Percentiles rank a stretch among this genome's conserved stretches.
phyloP scores from a whole-genome alignment of 2,797 vertebrate species.

The Thunnus albacares region DNA sequence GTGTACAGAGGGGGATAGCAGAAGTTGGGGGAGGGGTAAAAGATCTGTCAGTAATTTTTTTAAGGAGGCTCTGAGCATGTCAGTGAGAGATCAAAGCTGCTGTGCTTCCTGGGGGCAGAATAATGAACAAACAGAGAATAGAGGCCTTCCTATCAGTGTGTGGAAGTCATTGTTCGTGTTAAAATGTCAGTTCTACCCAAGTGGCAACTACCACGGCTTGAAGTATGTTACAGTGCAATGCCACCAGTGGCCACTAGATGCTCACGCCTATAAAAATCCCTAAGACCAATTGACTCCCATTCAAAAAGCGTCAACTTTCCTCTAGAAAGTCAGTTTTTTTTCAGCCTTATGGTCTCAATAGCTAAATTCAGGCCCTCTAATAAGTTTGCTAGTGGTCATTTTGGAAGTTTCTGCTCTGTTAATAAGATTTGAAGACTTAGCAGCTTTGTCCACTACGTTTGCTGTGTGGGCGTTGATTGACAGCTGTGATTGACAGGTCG shows the following conservation, averaged over 20 bases:
- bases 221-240: not conserved
- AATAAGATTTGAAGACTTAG: too few relatives aligned
- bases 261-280: too few relatives aligned
- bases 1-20: constrained; percentile 17
- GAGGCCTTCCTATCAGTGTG: not conserved
- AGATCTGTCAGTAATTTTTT: constrained; percentile 25
- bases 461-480: too few relatives aligned
- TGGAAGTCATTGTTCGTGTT: not conserved
- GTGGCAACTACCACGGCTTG: not conserved
- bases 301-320: too few relatives aligned
- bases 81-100: constrained; percentile 10
- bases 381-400: too few relatives aligned
- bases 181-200: not conserved
- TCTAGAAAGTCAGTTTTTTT: too few relatives aligned
- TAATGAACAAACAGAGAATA: not conserved
- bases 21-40: constrained; percentile 32
- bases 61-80: constrained; percentile 7
- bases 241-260: not conserved
- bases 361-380: too few relatives aligned
- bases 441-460: too few relatives aligned
- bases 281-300: too few relatives aligned
- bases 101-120: constrained; percentile 6
- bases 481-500: too few relatives aligned
- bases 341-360: too few relatives aligned
- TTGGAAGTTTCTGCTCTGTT: too few relatives aligned